Evolutionary conservation across 1,140 invertebrate species (phyloP).

Genomic region (Cyrtorhinus lividipennis): DNA sequence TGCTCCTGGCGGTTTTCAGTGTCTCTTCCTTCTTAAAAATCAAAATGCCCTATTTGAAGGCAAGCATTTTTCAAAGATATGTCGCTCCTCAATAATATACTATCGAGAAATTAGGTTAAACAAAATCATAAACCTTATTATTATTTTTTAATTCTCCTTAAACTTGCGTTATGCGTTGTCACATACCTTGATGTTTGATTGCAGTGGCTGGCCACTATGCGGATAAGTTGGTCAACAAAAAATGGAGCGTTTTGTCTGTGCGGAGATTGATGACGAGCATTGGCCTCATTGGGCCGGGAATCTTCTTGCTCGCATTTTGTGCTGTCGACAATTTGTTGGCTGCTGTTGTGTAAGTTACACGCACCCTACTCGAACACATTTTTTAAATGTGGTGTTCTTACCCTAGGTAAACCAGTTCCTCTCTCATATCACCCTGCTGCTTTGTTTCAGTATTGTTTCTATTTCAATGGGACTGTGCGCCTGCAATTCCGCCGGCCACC

Average conservation of each 20-base stretch:
- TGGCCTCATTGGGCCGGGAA: conserved; percentile 56
- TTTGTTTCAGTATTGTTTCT: conserved; percentile 46
- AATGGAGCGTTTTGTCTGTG: conserved; percentile 58
- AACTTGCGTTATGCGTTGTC: too few species aligned
- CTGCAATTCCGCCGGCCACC: conserved; percentile 61
- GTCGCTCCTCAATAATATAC: too few species aligned
- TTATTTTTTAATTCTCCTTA: too few species aligned
- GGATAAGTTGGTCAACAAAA: conserved; percentile 45
- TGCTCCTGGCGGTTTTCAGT: background rate
- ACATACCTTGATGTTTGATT: too few species aligned
- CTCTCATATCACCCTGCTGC: too few species aligned
- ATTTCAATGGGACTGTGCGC: conserved; percentile 65
- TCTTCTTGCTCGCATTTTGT: conserved; percentile 58
- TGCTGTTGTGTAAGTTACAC: conserved; percentile 48
- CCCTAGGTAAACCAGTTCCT: too few species aligned
- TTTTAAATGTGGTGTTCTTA: too few species aligned
- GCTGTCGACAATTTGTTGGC: conserved; percentile 53
- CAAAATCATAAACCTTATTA: too few species aligned
- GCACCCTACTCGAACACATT: background rate
- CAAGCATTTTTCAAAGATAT: too few species aligned
- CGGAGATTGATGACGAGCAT: conserved; percentile 59
- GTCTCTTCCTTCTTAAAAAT: background rate
- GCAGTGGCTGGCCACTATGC: conserved; percentile 58
- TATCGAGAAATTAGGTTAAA: too few species aligned
- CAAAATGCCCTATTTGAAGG: background rate